phyloP scores from a whole-genome alignment of 2,797 vertebrate genomes.

The Chelon auratus region DNA sequence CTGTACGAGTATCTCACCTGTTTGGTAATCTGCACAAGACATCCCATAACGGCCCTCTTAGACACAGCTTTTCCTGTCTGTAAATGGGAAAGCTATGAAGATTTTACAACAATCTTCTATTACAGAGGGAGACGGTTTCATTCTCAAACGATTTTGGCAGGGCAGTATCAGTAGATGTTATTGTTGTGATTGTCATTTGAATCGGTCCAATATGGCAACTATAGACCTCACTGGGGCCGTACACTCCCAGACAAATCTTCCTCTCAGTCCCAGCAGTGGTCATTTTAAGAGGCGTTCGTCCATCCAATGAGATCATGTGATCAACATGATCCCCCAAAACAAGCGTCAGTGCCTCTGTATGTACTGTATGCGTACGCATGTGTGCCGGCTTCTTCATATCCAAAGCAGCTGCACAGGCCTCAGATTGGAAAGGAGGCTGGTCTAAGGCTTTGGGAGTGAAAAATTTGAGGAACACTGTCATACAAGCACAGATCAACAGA shows the following conservation, averaged over 20 bases:
- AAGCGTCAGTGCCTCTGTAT: constrained; percentile 42
- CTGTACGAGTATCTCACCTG: constrained; percentile 30
- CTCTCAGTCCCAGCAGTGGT: constrained; percentile 5
- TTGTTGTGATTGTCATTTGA: constrained; percentile 34
- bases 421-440: constrained; percentile 29
- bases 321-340: constrained; percentile 44
- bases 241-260: constrained; percentile 32
- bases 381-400: constrained; percentile 35
- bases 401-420: constrained; percentile 43
- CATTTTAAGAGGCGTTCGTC: constrained; percentile 61
- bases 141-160: too few relatives aligned
- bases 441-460: constrained; percentile 31
- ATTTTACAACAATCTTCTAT: background rate
- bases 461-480: constrained; percentile 22
- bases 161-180: constrained; percentile 35
- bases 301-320: constrained; percentile 58
- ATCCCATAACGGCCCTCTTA: background rate
- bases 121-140: too few relatives aligned
- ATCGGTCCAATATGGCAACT: constrained; percentile 13
- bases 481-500: constrained; percentile 29
- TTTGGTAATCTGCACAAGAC: constrained; percentile 33
- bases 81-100: constrained; percentile 1
- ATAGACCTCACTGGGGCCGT: constrained; percentile 16
- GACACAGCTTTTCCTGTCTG: constrained; percentile 1
- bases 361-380: constrained; percentile 46